Percentiles rank a stretch among this genome's conserved stretches.
These are phyloP conservation scores for Stictocephala bisonia DNA, from an alignment of 2,888 invertebrate species.

Conservation along the genomic window DNA sequence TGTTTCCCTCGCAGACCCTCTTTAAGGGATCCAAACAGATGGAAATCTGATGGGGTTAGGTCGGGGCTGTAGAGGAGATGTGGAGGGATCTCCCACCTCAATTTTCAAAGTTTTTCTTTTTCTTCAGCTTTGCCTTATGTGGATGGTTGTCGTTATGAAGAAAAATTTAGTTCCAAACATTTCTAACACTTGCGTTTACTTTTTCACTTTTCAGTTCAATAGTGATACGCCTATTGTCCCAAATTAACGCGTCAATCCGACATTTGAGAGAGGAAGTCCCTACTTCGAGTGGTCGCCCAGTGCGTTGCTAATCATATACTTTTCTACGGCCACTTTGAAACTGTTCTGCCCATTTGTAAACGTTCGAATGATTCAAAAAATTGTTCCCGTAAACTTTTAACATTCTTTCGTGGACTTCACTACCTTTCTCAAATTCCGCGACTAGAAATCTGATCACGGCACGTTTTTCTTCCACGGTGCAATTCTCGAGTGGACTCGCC, in stretches of 20 bases:
- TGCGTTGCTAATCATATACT: background rate
- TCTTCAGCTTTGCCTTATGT: too few relatives aligned
- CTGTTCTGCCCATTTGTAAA: constrained; percentile 4
- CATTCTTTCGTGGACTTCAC: background rate
- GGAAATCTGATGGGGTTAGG: too few relatives aligned
- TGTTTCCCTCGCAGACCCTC: too few relatives aligned
- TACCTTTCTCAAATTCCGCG: constrained; percentile 13
- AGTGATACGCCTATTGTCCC: background rate
- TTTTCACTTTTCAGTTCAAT: too few relatives aligned
- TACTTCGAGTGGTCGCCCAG: background rate
- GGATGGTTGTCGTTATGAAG: too few relatives aligned
- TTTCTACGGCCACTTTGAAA: background rate
- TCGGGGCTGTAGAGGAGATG: too few relatives aligned
- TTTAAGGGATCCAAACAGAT: too few relatives aligned
- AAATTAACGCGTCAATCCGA: background rate
- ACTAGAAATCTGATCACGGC: background rate
- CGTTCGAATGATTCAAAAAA: background rate
- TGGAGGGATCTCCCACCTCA: too few relatives aligned
- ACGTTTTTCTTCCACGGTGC: background rate
- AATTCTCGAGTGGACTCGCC: constrained; percentile 2
- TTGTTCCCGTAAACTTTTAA: too few relatives aligned
- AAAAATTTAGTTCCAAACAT: too few relatives aligned
- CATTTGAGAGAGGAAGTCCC: background rate
- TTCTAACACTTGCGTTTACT: too few relatives aligned
- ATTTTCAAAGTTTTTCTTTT: too few relatives aligned